Evolutionary conservation across 2,113 vertebrate species (phyloP), one percentile per base, ranked within the genome.

Genomic region (Isichthys henryi): DNA sequence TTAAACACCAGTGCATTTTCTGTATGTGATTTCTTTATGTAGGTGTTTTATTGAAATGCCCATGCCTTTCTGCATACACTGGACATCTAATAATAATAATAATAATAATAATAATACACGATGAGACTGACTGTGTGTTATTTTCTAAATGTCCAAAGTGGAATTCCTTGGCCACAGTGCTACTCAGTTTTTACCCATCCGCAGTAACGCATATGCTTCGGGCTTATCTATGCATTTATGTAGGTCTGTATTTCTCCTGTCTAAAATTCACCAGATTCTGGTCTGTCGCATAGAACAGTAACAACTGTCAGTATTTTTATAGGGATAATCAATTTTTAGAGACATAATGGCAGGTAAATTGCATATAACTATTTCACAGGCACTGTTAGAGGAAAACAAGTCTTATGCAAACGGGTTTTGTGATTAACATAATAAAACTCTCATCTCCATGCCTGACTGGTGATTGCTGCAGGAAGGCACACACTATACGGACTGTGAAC

Each of bases 331-430:
- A 80, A 80, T 80, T 80, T 80, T 80, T 80, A 80, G 13, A 43
- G 31, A 43, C 15, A 80, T 80, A 80, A 80, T 35, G 15, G 15
- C 74, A 80, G 35, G 35, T 80, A 80, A 80, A 80, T 80, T 7
- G 43, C 31, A 43, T 88, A 66, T 62, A 66, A 88, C 56, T 56
- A 23, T 45, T 88, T 39, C 49, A 91, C 74, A 90, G 50, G 77
- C 83, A 87, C 17, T 52, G 90, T 82, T 92, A 93, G 94, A 91
- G 84, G 82, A 90, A 92, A 91, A 90, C 90, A 92, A 90, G 35
- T 43, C 35, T 80, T 43, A 43, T 43, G 74, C 74, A 2, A 80
- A 80, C 0, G 13, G 35, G 5, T 70, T 80, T 43, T 80, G 17
- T 35, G 74, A 80, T 80, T 80, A 43, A 19, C 35, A 43, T 80